Conservation (phyloP, 2,797 vertebrate genomes). For the Hapalemur alaotrensis region DNA sequence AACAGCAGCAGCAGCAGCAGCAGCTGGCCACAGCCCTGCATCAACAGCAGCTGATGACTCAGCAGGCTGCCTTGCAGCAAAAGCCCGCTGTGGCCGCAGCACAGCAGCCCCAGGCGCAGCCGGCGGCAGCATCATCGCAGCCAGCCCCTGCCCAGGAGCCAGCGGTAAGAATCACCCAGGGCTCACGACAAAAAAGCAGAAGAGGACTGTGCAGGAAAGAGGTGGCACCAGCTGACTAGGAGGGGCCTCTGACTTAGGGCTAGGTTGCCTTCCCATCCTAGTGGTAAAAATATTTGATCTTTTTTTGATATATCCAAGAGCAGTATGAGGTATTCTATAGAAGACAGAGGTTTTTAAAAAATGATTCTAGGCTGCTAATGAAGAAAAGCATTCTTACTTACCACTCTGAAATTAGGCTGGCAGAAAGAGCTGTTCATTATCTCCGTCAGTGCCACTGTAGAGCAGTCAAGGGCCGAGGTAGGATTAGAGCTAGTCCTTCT, state of each 20-base stretch:
- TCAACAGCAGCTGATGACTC: constrained; percentile 82
- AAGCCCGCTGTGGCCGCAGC: constrained; percentile 79
- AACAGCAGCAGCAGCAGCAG: constrained; percentile 82
- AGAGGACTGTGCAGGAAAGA: neutral
- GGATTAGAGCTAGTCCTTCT: neutral
- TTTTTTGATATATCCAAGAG: neutral
- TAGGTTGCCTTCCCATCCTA: neutral
- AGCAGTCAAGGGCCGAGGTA: neutral
- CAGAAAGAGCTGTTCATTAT: neutral
- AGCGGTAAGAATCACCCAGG: constrained; percentile 71
- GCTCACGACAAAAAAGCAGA: accelerated
- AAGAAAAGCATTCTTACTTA: neutral
- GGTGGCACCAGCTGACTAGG: neutral
- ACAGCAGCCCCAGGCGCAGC: constrained; percentile 80
- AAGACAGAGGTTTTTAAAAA: neutral
- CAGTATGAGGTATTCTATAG: neutral
- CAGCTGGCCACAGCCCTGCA: constrained; percentile 86
- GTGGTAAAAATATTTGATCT: neutral
- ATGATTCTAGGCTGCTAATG: neutral
- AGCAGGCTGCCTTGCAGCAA: constrained; percentile 84
- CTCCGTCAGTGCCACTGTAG: neutral
- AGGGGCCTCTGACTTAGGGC: neutral
- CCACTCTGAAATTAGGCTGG: neutral
- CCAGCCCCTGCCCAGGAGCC: constrained; percentile 78
- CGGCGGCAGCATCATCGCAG: neutral